These are phyloP conservation scores for Hydractinia symbiolongicarpus DNA, from an alignment of 30 jellyfish, hydroid and myxozoan species.

Conservation along the genomic window DNA sequence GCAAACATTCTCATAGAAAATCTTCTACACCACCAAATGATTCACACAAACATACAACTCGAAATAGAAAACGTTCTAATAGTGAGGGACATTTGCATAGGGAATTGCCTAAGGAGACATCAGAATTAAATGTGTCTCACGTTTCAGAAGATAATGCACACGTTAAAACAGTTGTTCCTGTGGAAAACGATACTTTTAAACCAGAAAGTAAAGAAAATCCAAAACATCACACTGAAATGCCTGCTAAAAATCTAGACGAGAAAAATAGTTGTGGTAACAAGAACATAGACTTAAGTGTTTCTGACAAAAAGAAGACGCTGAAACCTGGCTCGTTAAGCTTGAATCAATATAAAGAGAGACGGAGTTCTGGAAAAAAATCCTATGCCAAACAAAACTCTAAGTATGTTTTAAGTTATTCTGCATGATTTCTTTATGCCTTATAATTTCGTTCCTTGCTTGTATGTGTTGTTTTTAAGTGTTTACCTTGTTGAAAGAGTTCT, in stretches of 20 bases:
- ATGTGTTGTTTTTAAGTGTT: too few species aligned
- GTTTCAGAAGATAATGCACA: too few species aligned
- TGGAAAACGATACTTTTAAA: neutral
- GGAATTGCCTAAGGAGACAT: neutral
- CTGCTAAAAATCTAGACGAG: neutral
- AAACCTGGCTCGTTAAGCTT: conserved; percentile 13
- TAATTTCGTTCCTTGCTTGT: too few species aligned
- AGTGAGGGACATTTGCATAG: neutral
- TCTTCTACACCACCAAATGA: too few species aligned
- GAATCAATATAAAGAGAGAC: neutral
- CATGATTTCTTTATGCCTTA: too few species aligned
- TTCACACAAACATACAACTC: neutral
- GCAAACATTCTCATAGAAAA: neutral
- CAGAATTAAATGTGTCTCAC: neutral
- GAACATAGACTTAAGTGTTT: neutral
- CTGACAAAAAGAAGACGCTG: neutral
- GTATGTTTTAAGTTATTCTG: too few species aligned
- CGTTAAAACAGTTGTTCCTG: too few species aligned
- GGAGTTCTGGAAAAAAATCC: neutral
- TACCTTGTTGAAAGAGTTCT: too few species aligned
- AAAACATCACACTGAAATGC: neutral
- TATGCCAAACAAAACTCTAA: neutral
- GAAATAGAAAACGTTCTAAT: neutral
- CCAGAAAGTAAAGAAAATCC: neutral
- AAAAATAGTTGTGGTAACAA: neutral